Evolutionary conservation across 2,797 vertebrate genomes (phyloP).

Genomic region (Peromyscus eremicus): DNA sequence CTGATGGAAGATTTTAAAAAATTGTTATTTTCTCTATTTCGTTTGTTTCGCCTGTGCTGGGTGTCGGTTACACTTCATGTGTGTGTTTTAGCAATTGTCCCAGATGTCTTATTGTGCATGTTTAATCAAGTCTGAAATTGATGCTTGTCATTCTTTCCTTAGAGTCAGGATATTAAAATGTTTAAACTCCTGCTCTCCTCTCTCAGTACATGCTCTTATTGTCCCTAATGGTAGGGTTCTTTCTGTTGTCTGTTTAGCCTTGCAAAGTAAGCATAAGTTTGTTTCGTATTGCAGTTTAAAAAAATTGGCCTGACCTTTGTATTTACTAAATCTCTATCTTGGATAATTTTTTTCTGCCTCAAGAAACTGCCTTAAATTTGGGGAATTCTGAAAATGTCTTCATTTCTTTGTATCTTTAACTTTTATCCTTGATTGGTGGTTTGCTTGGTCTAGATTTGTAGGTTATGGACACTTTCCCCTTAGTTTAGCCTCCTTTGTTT

Average conservation of each 20-base stretch:
- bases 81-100: neutral
- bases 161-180: neutral
- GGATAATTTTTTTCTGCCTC: neutral
- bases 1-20: neutral
- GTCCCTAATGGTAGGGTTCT: neutral
- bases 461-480: neutral
- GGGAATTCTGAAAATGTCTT: neutral
- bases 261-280: neutral
- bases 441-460: constrained; percentile 9
- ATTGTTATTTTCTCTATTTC: neutral
- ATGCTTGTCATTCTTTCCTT: neutral
- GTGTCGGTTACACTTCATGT: neutral
- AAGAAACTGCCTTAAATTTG: neutral
- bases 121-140: neutral
- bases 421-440: constrained; percentile 27
- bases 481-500: neutral
- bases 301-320: neutral
- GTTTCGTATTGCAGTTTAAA: neutral
- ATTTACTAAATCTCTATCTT: neutral
- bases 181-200: neutral
- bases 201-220: neutral
- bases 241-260: neutral
- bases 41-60: neutral
- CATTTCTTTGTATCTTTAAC: neutral
- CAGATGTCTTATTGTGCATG: neutral